Percentiles rank a stretch among this genome's conserved stretches.
Conservation (phyloP, 2,797 vertebrate genomes). For the Nannoperca australis region DNA sequence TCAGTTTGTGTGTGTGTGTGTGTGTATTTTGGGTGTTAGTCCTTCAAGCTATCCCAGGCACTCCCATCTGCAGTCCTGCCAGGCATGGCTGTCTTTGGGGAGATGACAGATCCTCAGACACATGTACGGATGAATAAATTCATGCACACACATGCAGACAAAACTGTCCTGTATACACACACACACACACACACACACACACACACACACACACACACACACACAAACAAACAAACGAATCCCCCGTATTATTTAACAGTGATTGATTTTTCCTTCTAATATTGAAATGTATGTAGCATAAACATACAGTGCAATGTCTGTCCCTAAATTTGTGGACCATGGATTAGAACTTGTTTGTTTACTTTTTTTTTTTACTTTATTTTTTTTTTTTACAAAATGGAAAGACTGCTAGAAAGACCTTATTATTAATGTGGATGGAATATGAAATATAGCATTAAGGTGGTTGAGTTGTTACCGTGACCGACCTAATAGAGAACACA, state of each 20-base stretch:
- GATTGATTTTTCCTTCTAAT: background rate
- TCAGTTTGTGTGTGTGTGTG: background rate
- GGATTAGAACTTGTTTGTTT: too few relatives aligned
- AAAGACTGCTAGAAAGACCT: background rate
- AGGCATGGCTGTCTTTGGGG: slow-evolving; percentile 43
- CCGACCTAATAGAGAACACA: background rate
- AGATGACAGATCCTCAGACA: slow-evolving; percentile 33
- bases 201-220: background rate
- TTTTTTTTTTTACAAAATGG: background rate
- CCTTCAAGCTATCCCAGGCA: slow-evolving; percentile 39
- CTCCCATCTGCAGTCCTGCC: slow-evolving; percentile 63
- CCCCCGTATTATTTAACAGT: background rate
- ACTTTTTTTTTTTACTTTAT: background rate
- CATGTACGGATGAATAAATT: slow-evolving; percentile 23
- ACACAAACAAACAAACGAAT: background rate
- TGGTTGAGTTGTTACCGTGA: background rate
- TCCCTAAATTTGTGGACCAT: too few relatives aligned
- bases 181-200: slow-evolving; percentile 18
- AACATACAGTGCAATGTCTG: too few relatives aligned
- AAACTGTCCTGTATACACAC: background rate
- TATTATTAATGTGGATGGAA: background rate
- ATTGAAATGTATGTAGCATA: background rate
- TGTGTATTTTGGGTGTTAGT: slow-evolving; percentile 1
- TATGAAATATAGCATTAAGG: background rate
- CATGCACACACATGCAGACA: background rate